Percentiles rank a stretch among this genome's conserved stretches.
These are phyloP conservation scores for Campoplex capitator DNA, from an alignment of 2,888 invertebrate species.

Conservation along the genomic window DNA sequence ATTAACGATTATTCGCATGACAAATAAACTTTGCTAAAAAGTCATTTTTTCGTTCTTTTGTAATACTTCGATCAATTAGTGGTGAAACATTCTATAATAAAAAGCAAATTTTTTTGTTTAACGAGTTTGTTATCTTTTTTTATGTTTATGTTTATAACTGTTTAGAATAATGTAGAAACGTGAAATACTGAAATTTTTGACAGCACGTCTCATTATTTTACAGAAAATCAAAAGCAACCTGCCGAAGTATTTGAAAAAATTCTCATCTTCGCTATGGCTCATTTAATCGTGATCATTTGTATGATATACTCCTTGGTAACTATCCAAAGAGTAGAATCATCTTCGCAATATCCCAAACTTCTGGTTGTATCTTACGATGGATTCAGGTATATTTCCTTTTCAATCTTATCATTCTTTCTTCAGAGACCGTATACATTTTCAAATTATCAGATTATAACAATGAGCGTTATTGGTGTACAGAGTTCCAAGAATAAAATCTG, in stretches of 20 bases:
- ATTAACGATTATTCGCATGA: background rate
- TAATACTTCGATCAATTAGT: background rate
- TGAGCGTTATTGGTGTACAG: background rate
- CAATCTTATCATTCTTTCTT: background rate
- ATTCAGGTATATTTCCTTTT: conserved; percentile 84
- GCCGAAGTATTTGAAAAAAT: conserved; percentile 9
- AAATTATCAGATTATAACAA: background rate
- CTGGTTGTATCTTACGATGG: conserved; percentile 90
- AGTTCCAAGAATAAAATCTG: background rate
- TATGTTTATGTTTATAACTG: background rate
- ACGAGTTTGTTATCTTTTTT: background rate
- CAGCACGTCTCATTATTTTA: background rate
- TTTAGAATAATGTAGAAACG: background rate
- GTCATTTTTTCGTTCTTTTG: background rate
- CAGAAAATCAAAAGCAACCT: conserved; percentile 5
- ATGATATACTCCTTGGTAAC: conserved; percentile 65
- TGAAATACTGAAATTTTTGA: background rate
- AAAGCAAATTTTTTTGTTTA: background rate
- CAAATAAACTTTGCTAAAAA: background rate
- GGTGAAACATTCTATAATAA: background rate
- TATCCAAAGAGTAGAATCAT: conserved; percentile 73
- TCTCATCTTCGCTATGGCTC: conserved; percentile 61
- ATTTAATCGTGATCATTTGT: conserved; percentile 41
- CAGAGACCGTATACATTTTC: background rate
- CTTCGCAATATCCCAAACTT: conserved; percentile 85